A percentile compares a stretch with the other conserved stretches of the same genome.
Conservation (phyloP, 2,113 vertebrate genomes). For the Crocuta crocuta region DNA sequence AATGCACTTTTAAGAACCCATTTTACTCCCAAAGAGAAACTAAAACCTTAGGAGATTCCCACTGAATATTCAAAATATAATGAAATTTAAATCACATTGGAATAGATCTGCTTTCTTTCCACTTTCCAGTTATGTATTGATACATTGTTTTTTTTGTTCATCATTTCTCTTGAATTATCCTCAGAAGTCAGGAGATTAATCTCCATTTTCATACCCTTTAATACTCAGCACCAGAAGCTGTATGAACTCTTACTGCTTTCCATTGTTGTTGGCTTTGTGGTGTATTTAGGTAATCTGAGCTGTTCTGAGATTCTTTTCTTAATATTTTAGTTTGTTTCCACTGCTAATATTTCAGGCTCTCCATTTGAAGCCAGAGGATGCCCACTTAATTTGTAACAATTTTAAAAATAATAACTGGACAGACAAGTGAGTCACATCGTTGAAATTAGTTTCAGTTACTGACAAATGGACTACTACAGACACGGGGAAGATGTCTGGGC, state of each 20-base stretch:
- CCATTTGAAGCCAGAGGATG: slow-evolving; percentile 40
- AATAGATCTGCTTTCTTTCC: slow-evolving; percentile 56
- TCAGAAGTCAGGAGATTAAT: slow-evolving; percentile 53
- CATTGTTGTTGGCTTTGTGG: background rate
- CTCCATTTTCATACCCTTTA: slow-evolving; percentile 45
- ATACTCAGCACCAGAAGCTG: background rate
- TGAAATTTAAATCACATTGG: slow-evolving; percentile 71
- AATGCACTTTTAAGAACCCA: slow-evolving; percentile 71
- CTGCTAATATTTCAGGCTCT: slow-evolving; percentile 42
- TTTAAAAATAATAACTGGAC: slow-evolving; percentile 53
- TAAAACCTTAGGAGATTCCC: slow-evolving; percentile 65
- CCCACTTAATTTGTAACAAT: slow-evolving; percentile 68
- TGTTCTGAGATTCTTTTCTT: background rate
- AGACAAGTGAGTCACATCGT: slow-evolving; percentile 43
- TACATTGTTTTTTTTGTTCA: background rate
- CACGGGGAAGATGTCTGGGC: background rate
- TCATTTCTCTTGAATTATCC: slow-evolving; percentile 9
- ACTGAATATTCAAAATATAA: slow-evolving; percentile 75
- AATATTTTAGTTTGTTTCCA: slow-evolving; percentile 21
- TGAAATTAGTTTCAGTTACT: slow-evolving; percentile 19
- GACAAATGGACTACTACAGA: background rate
- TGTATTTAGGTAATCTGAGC: slow-evolving; percentile 13
- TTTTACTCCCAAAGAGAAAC: slow-evolving; percentile 72
- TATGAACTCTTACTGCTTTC: background rate
- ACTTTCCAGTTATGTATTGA: slow-evolving; percentile 46